Base-by-base conservation (phyloP, 2,888 invertebrate genomes). In the Philopedon plagiatum region DNA sequence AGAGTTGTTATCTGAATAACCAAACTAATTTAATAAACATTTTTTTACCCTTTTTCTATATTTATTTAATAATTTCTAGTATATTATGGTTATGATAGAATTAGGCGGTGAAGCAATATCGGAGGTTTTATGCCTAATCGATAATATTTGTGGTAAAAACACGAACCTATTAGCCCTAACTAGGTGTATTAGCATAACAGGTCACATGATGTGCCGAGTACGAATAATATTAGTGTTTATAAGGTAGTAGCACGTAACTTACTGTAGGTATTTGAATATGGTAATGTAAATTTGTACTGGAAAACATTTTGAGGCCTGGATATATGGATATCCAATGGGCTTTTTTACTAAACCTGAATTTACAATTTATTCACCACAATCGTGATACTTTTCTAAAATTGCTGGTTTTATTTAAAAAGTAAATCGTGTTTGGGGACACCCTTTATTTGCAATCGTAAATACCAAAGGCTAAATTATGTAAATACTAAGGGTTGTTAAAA, bases 151-250 rank as follows among this genome's bases (percentile, higher is more conserved):
- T 21, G 23, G 21, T 29, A 29, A 18, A n/a, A 54, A 29, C 51
- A 54, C 51, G 51, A 54, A 54, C 29, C 29, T 54, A 29, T 54
- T 54, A 54, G 51, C 5, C n/a, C 29, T 29, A 54, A 54, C 7
- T 54, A 54, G 15, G 18, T 18, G 5, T 29, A 54, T 54, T 54
- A 54, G 15, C 51, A 54, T 54, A 54, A 29, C 29, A 29, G 51
- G 51, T 54, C 29, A 54, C 51, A 54, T 54, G 51, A 54, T 29
- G 29, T 54, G 3, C 29, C 29, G 18, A 54, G 51, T 29, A 54
- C 51, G 51, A 54, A 29, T 23, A 29, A 8, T 54, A 29, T 54
- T 54, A 54, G 29, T 18, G 23, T 54, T 54, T 54, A 54, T 54
- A 29, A 26, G 51, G 26, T 26, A 49, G 13, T 49, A 9, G 29